Evolutionary conservation across 1,140 invertebrate species (phyloP).

Genomic region (Piezodorus guildinii): DNA sequence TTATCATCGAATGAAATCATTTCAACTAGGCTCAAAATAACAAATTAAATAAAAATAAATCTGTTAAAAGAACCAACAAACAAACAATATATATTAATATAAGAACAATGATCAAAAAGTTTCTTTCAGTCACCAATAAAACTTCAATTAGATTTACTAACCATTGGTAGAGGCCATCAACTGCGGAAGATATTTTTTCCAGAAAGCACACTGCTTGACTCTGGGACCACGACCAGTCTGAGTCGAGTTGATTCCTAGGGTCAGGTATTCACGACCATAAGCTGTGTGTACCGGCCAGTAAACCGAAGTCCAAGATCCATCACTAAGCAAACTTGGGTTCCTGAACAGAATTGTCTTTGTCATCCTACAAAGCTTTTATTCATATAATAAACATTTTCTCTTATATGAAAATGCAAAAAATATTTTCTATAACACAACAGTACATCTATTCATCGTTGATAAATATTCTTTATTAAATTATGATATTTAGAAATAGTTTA

Average conservation of each 20-base stretch:
- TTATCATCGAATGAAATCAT: too few species aligned
- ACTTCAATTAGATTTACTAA: too few species aligned
- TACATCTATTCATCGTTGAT: too few species aligned
- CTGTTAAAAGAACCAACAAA: too few species aligned
- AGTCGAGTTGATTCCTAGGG: conserved; percentile 64
- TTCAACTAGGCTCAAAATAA: too few species aligned
- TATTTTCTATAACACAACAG: too few species aligned
- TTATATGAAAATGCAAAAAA: background rate
- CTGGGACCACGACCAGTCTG: conserved; percentile 67
- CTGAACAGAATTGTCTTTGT: conserved; percentile 33
- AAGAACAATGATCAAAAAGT: too few species aligned
- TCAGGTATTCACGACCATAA: conserved; percentile 71
- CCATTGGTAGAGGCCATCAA: conserved; percentile 53
- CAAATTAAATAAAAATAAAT: too few species aligned
- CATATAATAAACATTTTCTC: background rate
- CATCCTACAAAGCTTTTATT: background rate
- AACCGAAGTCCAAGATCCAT: conserved; percentile 44
- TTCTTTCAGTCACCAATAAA: too few species aligned
- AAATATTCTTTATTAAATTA: too few species aligned
- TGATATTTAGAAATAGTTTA: too few species aligned
- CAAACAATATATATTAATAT: too few species aligned
- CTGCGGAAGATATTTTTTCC: conserved; percentile 88
- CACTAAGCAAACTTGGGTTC: conserved; percentile 52
- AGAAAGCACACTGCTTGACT: conserved; percentile 88
- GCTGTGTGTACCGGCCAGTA: conserved; percentile 81